phyloP scores from a whole-genome alignment of 2,113 vertebrate species.

The Buteo buteo region DNA sequence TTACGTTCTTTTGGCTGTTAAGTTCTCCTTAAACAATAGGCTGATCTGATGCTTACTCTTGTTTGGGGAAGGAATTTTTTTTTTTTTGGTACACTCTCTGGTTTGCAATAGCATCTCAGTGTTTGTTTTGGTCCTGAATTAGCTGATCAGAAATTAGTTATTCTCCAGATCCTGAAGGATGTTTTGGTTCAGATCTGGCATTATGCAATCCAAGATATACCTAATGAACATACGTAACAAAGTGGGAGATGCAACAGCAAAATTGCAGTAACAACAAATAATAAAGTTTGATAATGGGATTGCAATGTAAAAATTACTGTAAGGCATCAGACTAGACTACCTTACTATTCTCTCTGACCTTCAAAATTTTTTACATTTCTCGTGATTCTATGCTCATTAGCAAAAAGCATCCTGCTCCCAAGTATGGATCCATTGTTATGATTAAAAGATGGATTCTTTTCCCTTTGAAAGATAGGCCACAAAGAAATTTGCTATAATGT shows the following conservation, averaged over 20 bases:
- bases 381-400: not conserved
- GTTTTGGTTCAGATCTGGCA: not conserved
- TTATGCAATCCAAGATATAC: not conserved
- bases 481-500: not conserved
- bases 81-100: not conserved
- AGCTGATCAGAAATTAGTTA: not conserved
- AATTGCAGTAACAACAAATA: too few species aligned
- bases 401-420: not conserved
- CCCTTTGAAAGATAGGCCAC: not conserved
- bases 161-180: not conserved
- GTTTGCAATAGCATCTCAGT: not conserved
- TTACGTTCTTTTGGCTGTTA: not conserved
- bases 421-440: not conserved
- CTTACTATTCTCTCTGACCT: too few species aligned
- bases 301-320: too few species aligned
- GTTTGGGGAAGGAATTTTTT: not conserved
- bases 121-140: not conserved
- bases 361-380: not conserved
- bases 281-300: too few species aligned
- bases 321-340: too few species aligned
- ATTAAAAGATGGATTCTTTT: not conserved
- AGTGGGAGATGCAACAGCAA: too few species aligned
- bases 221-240: too few species aligned
- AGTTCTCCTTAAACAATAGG: not conserved
- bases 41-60: not conserved